phyloP scores from a whole-genome alignment of 2,888 invertebrate species.

The Diplazon laetatorius region DNA sequence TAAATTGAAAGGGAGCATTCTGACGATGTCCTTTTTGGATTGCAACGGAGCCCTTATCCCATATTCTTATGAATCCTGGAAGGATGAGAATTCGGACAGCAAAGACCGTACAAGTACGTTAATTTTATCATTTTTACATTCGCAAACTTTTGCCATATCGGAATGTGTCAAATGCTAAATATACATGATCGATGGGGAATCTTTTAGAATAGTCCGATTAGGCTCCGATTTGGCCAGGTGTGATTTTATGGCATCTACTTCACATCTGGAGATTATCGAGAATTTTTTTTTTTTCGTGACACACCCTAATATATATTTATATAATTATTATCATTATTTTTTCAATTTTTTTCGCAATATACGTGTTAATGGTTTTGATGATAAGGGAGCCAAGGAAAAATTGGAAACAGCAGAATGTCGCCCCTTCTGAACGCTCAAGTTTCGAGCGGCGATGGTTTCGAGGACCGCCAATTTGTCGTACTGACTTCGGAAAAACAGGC shows the following conservation, averaged over 20 bases:
- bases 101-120: conserved; percentile 79
- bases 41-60: conserved; percentile 96
- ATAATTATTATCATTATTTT: neutral
- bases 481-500: conserved; percentile 98
- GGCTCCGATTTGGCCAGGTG: too few species aligned
- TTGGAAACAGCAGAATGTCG: conserved; percentile 88
- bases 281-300: too few species aligned
- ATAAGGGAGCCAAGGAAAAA: conserved; percentile 76
- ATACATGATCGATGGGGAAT: too few species aligned
- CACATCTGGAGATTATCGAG: too few species aligned
- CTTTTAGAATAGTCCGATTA: too few species aligned
- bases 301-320: too few species aligned
- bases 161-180: too few species aligned
- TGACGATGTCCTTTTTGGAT: conserved; percentile 98
- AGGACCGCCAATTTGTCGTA: conserved; percentile 96
- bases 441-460: conserved; percentile 83
- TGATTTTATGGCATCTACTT: too few species aligned
- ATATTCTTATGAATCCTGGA: conserved; percentile 96
- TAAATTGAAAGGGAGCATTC: conserved; percentile 96
- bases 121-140: conserved; percentile 1
- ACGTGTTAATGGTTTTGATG: neutral
- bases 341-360: neutral
- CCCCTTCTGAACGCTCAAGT: conserved; percentile 86
- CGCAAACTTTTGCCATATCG: too few species aligned
- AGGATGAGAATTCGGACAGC: conserved; percentile 90